These are phyloP conservation scores for Thymelicus sylvestris DNA, from an alignment of 2,888 invertebrate species.

Conservation along the genomic window DNA sequence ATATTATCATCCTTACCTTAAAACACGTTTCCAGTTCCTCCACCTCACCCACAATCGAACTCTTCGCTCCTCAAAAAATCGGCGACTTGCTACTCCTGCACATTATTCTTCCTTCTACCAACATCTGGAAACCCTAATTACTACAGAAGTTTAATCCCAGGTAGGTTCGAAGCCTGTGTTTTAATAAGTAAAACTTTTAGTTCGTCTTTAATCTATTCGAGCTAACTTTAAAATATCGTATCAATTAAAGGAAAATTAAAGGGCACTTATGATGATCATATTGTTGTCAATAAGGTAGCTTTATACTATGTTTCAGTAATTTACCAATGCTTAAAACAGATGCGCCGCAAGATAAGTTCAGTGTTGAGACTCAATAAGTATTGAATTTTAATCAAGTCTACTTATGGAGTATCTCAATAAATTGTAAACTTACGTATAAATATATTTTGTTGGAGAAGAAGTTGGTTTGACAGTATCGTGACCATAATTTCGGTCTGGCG, in stretches of 20 bases:
- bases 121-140: no score
- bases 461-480: slow-evolving; percentile 23
- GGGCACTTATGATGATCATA: neutral
- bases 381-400: slow-evolving; percentile 20
- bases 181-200: neutral
- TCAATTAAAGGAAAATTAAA: slow-evolving; percentile 6
- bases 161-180: no score
- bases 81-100: no score
- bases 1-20: no score
- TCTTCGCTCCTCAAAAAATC: no score
- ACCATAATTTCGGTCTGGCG: slow-evolving; percentile 21
- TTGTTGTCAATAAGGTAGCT: neutral
- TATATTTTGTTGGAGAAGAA: slow-evolving; percentile 6
- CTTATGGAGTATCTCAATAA: slow-evolving; percentile 17
- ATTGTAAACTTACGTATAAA: slow-evolving; percentile 28
- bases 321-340: slow-evolving; percentile 2
- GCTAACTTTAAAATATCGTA: slow-evolving; percentile 13
- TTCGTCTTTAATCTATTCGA: neutral
- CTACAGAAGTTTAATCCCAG: no score
- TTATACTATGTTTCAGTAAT: slow-evolving; percentile 9
- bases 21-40: no score
- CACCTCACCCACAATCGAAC: no score
- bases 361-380: slow-evolving; percentile 6
- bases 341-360: neutral
- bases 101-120: no score